Base-by-base conservation (phyloP, 2,888 invertebrate species). In the Rutpela maculata region DNA sequence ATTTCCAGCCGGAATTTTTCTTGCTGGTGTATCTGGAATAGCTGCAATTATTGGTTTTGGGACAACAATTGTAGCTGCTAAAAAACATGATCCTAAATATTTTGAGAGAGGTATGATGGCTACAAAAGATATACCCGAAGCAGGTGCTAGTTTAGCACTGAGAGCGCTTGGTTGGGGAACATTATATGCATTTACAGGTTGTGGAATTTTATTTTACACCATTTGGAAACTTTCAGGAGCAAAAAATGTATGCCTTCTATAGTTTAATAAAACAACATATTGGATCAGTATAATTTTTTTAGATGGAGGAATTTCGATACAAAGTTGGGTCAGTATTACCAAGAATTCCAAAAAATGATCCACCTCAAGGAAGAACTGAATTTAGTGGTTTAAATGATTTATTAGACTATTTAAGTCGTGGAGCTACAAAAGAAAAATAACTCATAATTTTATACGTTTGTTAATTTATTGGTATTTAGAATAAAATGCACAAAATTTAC, bases 161-260 rank as follows among this genome's bases (percentile, higher is more conserved):
- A 92, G 96, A 87, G 98, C 98, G 0, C 91, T 98, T 0, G 95
- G 95, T 9, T 95, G 96, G 95, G 98, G 97, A 2, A 95, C 96
- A 0, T 81, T 97, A 0, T 97, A 96, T 90, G 97, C 98, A 0
- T 90, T 97, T n/a, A 91, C 95, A 50, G 98, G 98, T 0, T 96
- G 97, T 74, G 93, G 96, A 10, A 89, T 95, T 68, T 89, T 98
- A 71, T 96, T 95, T 87, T 97, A 94, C 89, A 93, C 94, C 12
- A 92, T 97, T 77, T 98, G 97, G 96, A 98, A 97, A 90, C 86
- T 97, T 15, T 94, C 97, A 57, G 98, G 97, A 74, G 97, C 97
- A 26, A 93, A 93, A 85, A 93, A 95, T 92, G 96, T 97, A 91
- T 92, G 92, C 90, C 43, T n/a, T 26, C 59, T 50, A 43, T 38